Evolutionary conservation across 2,797 vertebrate species (phyloP).

Genomic region (Trichosurus vulpecula): DNA sequence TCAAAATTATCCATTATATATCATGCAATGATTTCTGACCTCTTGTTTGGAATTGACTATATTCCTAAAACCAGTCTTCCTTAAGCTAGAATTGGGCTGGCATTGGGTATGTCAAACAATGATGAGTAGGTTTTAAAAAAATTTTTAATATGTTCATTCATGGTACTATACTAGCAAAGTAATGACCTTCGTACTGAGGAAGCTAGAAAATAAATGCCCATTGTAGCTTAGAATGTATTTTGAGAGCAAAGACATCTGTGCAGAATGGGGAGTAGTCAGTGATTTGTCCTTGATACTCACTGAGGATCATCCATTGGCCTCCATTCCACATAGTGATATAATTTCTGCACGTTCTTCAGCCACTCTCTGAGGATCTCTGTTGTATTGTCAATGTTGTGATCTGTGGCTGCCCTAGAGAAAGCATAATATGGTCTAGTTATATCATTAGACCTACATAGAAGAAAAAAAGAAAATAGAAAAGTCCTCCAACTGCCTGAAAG

Average conservation of each 20-base stretch:
- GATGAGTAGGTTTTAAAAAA: neutral
- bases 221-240: conserved; percentile 10
- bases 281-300: conserved; percentile 83
- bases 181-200: neutral
- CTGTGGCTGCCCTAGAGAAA: conserved; percentile 91
- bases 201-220: neutral
- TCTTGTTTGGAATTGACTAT: conserved; percentile 6
- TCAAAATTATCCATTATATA: neutral
- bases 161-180: neutral
- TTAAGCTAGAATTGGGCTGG: neutral
- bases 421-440: neutral
- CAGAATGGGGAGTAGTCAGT: too few relatives aligned
- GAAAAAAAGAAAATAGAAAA: neutral
- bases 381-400: conserved; percentile 96
- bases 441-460: neutral
- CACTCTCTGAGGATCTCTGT: conserved; percentile 94
- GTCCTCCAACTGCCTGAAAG: neutral
- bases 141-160: conserved; percentile 35
- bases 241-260: neutral
- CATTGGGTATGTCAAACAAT: conserved; percentile 15
- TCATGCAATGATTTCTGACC: neutral
- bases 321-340: conserved; percentile 97
- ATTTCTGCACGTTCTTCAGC: conserved; percentile 90
- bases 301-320: conserved; percentile 93
- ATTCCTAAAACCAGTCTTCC: neutral